Evolutionary conservation across 2,797 vertebrate genomes (phyloP).

Genomic region (Cyclura pinguis): DNA sequence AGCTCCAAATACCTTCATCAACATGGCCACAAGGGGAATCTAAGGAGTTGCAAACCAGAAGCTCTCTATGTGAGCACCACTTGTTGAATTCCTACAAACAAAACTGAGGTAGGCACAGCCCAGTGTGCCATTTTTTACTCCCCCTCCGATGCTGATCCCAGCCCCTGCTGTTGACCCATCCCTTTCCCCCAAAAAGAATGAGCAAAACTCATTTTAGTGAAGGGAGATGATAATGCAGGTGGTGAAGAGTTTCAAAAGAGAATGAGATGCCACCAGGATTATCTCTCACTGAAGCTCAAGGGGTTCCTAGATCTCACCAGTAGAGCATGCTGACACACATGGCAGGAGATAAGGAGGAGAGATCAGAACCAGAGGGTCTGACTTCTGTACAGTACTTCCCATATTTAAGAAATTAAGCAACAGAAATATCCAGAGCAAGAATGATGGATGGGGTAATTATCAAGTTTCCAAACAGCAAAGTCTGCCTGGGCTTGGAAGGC

Average conservation of each 20-base stretch:
- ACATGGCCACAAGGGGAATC: background rate
- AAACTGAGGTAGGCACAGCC: no score
- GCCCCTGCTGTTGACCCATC: background rate
- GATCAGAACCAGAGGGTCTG: background rate
- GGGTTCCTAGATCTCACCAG: background rate
- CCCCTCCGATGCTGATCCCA: background rate
- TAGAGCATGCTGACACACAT: background rate
- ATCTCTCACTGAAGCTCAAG: background rate
- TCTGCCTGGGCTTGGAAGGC: conserved; percentile 7
- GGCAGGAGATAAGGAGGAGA: background rate
- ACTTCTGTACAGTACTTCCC: background rate
- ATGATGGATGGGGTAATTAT: conserved; percentile 33
- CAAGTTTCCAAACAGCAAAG: conserved; percentile 20
- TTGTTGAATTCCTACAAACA: no score
- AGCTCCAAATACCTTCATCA: background rate
- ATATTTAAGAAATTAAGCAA: conserved; percentile 1
- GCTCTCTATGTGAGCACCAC: background rate
- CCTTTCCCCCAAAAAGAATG: background rate
- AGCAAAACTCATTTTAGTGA: background rate
- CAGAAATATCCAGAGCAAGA: background rate
- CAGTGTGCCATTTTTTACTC: no score
- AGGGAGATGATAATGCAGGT: background rate
- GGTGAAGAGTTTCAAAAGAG: background rate
- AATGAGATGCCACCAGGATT: background rate
- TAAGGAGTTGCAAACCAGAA: background rate